Percentiles rank a stretch among this genome's conserved stretches.
Evolutionary conservation across 2,888 invertebrate species (phyloP).

Genomic region (Xestia ashworthii): DNA sequence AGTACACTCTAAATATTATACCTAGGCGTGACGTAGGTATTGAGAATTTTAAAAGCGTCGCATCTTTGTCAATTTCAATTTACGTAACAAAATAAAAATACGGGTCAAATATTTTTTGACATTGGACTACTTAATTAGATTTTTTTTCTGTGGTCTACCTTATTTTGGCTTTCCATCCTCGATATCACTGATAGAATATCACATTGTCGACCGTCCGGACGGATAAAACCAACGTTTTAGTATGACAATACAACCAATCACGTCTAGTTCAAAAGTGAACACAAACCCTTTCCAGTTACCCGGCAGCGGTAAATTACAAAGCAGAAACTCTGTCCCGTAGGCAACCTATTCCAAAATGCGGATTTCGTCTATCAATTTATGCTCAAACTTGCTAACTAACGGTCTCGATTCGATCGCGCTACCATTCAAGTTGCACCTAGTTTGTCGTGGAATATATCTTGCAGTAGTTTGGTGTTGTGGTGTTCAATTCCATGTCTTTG

Average conservation of each 20-base stretch:
- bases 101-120: too few species aligned
- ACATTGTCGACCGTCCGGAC: background rate
- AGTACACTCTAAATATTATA: too few species aligned
- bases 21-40: too few species aligned
- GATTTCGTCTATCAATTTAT: conserved; percentile 60
- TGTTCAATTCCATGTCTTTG: conserved; percentile 11
- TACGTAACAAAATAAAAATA: too few species aligned
- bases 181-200: background rate
- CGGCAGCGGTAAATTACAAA: conserved; percentile 44
- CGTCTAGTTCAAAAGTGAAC: conserved; percentile 36
- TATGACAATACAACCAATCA: conserved; percentile 32
- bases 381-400: conserved; percentile 63
- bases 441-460: conserved; percentile 9
- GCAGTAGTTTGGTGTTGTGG: conserved; percentile 21
- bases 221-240: background rate
- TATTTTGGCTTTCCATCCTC: background rate
- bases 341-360: conserved; percentile 49
- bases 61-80: too few species aligned
- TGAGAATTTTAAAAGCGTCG: too few species aligned
- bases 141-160: too few species aligned
- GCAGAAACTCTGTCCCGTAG: conserved; percentile 39
- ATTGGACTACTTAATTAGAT: too few species aligned
- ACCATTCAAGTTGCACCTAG: conserved; percentile 61
- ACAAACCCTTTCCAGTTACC: conserved; percentile 24
- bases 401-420: conserved; percentile 50